Conservation (phyloP, 1,140 invertebrate species). For the Lanistes nyassanus region DNA sequence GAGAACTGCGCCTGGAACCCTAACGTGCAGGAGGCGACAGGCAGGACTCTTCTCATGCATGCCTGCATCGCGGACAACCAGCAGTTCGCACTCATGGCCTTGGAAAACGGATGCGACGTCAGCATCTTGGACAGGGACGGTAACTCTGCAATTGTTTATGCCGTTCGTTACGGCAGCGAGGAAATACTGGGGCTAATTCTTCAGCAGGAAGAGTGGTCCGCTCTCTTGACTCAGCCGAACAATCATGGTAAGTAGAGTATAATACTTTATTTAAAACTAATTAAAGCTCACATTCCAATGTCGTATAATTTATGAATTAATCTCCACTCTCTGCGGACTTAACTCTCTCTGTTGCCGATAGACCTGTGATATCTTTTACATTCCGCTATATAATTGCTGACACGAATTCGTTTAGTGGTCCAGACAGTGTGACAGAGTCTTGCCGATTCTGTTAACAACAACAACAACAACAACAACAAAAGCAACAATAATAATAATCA, state of each 20-base stretch:
- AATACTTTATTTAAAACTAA: too few relatives aligned
- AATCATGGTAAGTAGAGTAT: slow-evolving; percentile 8
- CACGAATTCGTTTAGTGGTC: too few relatives aligned
- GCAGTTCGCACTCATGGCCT: slow-evolving; percentile 27
- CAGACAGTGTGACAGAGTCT: too few relatives aligned
- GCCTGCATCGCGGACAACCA: slow-evolving; percentile 36
- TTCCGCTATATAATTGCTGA: too few relatives aligned
- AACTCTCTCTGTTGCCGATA: too few relatives aligned
- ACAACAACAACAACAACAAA: too few relatives aligned
- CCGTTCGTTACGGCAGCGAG: slow-evolving; percentile 24
- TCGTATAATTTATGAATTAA: too few relatives aligned
- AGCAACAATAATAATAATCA: too few relatives aligned
- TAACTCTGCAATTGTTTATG: slow-evolving; percentile 40
- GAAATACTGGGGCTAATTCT: slow-evolving; percentile 30
- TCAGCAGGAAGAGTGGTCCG: slow-evolving; percentile 19
- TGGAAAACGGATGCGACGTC: slow-evolving; percentile 33
- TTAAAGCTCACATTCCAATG: too few relatives aligned
- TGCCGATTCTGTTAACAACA: too few relatives aligned
- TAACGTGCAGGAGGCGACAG: slow-evolving; percentile 38
- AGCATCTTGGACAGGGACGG: slow-evolving; percentile 37
- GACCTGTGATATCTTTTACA: too few relatives aligned
- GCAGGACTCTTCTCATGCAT: slow-evolving; percentile 44
- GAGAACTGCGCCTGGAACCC: slow-evolving; percentile 26
- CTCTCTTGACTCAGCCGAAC: background rate
- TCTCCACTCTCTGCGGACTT: too few relatives aligned